These are phyloP conservation scores for Mactromeris polynyma DNA, from an alignment of 2,888 invertebrate species.

Conservation along the genomic window DNA sequence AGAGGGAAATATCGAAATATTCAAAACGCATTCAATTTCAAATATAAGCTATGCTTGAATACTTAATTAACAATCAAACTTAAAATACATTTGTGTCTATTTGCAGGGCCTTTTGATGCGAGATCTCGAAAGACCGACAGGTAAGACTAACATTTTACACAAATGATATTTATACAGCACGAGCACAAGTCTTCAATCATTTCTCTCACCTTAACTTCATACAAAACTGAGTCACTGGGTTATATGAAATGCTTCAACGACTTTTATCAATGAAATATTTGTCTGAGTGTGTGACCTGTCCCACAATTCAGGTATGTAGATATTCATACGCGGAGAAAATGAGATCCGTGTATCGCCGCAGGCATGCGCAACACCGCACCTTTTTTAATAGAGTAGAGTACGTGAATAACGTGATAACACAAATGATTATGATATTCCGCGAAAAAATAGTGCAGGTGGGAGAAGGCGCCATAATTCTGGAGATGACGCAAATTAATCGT, in stretches of 20 bases:
- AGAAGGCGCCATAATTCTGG: neutral
- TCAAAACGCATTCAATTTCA: no score
- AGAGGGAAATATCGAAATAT: no score
- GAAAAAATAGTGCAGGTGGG: neutral
- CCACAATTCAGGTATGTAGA: neutral
- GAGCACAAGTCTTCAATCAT: neutral
- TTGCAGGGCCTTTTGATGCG: slow-evolving; percentile 21
- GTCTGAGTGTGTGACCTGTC: slow-evolving; percentile 38
- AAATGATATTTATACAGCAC: neutral
- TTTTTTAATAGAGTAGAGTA: neutral
- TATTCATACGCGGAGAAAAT: slow-evolving; percentile 31
- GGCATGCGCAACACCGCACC: neutral
- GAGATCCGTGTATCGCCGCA: slow-evolving; percentile 17
- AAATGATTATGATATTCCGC: neutral
- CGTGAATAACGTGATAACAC: neutral
- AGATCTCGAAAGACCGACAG: neutral
- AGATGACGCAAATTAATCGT: slow-evolving; percentile 1
- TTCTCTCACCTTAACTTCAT: neutral
- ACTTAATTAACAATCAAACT: no score
- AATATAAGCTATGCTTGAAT: no score
- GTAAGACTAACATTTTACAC: slow-evolving; percentile 6
- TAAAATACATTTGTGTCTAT: neutral
- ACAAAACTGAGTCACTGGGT: slow-evolving; percentile 62
- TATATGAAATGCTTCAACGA: slow-evolving; percentile 34
- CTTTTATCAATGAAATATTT: slow-evolving; percentile 41